Percentiles rank a stretch among this genome's conserved stretches.
Evolutionary conservation across 2,113 vertebrate species (phyloP).

Genomic region (Saguinus imperator): DNA sequence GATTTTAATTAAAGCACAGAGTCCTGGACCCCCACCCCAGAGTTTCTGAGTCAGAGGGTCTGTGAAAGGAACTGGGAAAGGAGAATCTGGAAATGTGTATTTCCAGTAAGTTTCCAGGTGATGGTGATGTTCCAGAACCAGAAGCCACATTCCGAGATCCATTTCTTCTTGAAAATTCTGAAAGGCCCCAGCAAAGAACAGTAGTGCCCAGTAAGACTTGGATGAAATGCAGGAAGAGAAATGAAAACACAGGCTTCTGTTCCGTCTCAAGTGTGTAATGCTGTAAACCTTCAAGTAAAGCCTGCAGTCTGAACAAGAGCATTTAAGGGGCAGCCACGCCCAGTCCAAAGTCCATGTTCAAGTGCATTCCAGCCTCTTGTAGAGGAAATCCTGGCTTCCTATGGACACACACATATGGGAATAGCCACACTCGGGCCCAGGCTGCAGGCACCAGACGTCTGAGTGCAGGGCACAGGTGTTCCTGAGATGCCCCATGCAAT

Average conservation of each 20-base stretch:
- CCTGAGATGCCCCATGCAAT: neutral
- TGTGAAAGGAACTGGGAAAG: no score
- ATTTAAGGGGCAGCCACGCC: neutral
- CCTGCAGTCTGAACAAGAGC: neutral
- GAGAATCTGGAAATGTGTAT: neutral
- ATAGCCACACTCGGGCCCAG: neutral
- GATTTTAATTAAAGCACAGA: neutral
- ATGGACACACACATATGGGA: neutral
- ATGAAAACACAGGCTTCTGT: neutral
- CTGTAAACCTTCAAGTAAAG: constrained; percentile 34
- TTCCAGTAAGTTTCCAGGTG: neutral
- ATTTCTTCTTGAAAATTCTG: neutral
- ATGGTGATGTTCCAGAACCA: neutral
- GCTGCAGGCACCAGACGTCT: neutral
- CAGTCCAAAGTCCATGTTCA: constrained; percentile 30
- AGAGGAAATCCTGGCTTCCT: neutral
- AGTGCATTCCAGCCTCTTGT: constrained; percentile 8
- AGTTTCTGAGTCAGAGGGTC: neutral
- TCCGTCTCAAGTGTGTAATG: neutral
- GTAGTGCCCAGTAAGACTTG: neutral
- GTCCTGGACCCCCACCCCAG: neutral
- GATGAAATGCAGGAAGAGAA: neutral
- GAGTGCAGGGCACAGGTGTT: neutral
- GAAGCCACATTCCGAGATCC: neutral
- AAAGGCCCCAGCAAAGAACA: neutral